A percentile compares a stretch with the other conserved stretches of the same genome.
Conservation (phyloP, 2,797 vertebrate species). For the Halcyon leucocephala region DNA sequence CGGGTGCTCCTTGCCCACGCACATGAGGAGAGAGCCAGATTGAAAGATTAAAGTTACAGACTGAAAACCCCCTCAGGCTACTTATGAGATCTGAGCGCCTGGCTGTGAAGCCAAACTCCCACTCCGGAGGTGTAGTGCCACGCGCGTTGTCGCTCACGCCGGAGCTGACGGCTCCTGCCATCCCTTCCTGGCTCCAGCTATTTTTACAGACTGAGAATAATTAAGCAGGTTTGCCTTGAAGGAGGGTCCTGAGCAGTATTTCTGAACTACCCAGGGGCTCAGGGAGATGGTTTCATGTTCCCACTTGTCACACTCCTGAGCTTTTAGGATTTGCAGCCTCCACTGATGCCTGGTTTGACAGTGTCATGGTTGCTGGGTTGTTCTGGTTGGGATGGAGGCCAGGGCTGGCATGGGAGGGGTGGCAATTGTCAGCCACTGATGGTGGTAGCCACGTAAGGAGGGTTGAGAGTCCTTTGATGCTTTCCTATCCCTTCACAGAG, state of each 20-base stretch:
- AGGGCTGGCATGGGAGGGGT: background rate
- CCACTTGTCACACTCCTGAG: background rate
- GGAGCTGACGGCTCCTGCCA: background rate
- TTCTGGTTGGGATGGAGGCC: background rate
- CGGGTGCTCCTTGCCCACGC: background rate
- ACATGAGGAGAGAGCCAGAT: background rate
- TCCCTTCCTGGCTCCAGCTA: background rate
- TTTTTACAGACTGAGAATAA: background rate
- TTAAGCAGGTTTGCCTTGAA: background rate
- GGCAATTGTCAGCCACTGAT: background rate
- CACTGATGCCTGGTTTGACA: background rate
- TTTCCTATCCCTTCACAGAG: background rate
- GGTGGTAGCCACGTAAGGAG: background rate
- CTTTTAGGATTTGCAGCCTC: background rate
- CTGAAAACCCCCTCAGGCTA: constrained; percentile 15
- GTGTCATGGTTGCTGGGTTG: background rate
- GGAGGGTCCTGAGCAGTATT: background rate
- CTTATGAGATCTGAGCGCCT: constrained; percentile 8
- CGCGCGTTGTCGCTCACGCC: background rate
- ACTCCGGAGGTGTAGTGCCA: background rate
- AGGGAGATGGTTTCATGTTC: fast-evolving
- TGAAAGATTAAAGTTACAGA: constrained; percentile 39
- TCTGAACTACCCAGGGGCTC: fast-evolving
- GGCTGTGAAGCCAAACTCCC: constrained; percentile 30
- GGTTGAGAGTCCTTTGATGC: background rate